Conservation (phyloP, 2,113 vertebrate genomes). For the Ctenodactylus gundi region DNA sequence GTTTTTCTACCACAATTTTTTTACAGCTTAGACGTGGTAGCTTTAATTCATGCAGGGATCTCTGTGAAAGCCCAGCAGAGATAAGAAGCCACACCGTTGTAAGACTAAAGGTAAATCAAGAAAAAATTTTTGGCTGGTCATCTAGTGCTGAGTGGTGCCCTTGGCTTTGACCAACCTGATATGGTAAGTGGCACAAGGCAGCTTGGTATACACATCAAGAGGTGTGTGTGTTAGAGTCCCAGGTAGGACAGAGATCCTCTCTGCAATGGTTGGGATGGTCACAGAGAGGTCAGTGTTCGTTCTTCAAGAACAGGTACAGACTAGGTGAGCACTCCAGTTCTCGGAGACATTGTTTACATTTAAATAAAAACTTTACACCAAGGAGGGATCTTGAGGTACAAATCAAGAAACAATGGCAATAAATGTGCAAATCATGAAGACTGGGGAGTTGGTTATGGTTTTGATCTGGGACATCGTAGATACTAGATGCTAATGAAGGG, state of each 20-base stretch:
- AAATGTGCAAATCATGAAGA: not conserved
- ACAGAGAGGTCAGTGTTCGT: not conserved
- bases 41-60: not conserved
- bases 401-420: not conserved
- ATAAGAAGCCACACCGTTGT: not conserved
- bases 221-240: not conserved
- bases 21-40: not conserved
- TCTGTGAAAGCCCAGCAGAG: not conserved
- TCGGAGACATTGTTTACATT: constrained; percentile 2
- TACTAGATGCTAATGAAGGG: not conserved
- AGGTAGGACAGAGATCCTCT: not conserved
- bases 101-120: not conserved
- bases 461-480: not conserved
- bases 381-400: not conserved
- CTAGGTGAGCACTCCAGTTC: not conserved
- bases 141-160: not conserved
- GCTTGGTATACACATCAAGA: not conserved
- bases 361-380: not conserved
- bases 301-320: not conserved
- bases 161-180: not conserved
- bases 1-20: too few species aligned
- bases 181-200: not conserved
- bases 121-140: not conserved
- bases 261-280: too few species aligned
- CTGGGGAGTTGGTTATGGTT: not conserved